These are phyloP conservation scores for Dicycla oo DNA, from an alignment of 2,888 invertebrate species.

Conservation along the genomic window DNA sequence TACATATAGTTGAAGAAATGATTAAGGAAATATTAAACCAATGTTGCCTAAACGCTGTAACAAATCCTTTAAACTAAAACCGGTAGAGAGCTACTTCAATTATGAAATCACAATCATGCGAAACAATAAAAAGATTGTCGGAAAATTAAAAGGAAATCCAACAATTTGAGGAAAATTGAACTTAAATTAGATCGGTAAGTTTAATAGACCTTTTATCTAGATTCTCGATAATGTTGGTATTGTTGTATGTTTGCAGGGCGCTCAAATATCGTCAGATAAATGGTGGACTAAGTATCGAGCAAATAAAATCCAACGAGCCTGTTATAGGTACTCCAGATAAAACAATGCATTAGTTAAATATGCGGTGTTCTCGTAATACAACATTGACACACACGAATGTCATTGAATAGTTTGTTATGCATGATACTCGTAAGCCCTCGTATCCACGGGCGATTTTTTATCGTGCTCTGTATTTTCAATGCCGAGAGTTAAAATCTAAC, in stretches of 20 bases:
- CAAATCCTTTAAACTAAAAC: no score
- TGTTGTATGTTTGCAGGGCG: conserved; percentile 45
- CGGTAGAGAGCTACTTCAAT: not conserved
- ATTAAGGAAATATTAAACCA: no score
- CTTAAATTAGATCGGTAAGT: conserved; percentile 30
- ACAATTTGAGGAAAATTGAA: conserved; percentile 21
- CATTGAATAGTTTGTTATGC: conserved; percentile 46
- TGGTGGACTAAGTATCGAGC: conserved; percentile 43
- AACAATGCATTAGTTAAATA: conserved; percentile 57
- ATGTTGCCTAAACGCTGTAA: no score
- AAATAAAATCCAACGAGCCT: conserved; percentile 43
- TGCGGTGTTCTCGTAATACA: conserved; percentile 24
- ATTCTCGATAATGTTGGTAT: conserved; percentile 40
- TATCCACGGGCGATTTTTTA: not conserved
- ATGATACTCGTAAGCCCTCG: not conserved
- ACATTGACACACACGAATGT: conserved; percentile 55
- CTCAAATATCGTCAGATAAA: conserved; percentile 35
- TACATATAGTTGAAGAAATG: no score
- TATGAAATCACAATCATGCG: not conserved
- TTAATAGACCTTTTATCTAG: conserved; percentile 23
- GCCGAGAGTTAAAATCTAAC: not conserved
- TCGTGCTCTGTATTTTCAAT: not conserved
- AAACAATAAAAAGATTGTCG: not conserved
- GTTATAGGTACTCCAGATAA: conserved; percentile 33
- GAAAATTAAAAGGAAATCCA: not conserved